A percentile compares a stretch with the other conserved stretches of the same genome.
Conservation (phyloP, 2,797 vertebrate genomes). For the Siniperca undulata region DNA sequence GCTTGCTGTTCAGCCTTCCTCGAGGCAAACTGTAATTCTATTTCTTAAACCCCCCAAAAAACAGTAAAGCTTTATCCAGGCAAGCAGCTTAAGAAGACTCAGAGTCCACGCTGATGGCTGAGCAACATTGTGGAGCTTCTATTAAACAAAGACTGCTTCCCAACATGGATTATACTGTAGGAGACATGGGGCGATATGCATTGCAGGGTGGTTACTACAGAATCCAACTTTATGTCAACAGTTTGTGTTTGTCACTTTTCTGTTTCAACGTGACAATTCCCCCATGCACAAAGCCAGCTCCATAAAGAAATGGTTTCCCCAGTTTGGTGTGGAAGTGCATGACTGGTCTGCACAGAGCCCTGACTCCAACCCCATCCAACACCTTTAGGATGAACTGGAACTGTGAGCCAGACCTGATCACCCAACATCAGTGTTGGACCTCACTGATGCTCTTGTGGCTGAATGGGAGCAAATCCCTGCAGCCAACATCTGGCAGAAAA, state of each 20-base stretch:
- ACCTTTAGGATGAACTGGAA: background rate
- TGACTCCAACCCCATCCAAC: background rate
- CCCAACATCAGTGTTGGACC: background rate
- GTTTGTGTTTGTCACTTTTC: background rate
- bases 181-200: background rate
- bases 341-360: background rate
- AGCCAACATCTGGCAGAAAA: background rate
- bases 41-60: background rate
- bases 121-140: slow-evolving; percentile 5
- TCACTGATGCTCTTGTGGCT: background rate
- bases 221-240: background rate
- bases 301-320: background rate
- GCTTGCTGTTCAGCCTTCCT: slow-evolving; percentile 4
- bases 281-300: background rate
- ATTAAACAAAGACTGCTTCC: slow-evolving; percentile 11
- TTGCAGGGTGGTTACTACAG: no score
- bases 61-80: slow-evolving; percentile 29
- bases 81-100: slow-evolving; percentile 37
- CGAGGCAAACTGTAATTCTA: slow-evolving; percentile 6
- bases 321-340: background rate
- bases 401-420: background rate
- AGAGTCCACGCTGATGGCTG: slow-evolving; percentile 5
- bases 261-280: background rate
- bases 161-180: background rate
- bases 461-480: background rate